Base-by-base conservation (phyloP, 1,140 invertebrate genomes). In the Zaprionus vittiger region DNA sequence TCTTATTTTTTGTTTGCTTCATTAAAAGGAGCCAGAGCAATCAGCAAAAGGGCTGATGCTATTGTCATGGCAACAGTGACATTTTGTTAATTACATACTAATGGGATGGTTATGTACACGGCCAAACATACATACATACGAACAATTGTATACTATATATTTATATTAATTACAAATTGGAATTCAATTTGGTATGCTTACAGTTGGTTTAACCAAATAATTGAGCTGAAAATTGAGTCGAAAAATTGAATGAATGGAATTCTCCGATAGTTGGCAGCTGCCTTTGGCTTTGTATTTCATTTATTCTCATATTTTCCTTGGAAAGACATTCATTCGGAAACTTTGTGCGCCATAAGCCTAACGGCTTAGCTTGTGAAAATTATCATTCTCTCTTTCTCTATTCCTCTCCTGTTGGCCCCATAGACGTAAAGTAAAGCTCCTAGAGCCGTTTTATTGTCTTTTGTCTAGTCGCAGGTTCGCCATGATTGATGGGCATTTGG, bases 401-500 rank as follows among this genome's bases (percentile, higher is more conserved):
- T 17, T 17, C 2, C 7, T 17, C 41, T 47, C n/a, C n/a, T 17
- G 5, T 41, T n/a, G 38, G 17, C 62, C 64, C 52, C 52, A 38
- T 37, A 61, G 49, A 37, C 17, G 37, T 9, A 78, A 71, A 59
- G 37, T 17, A 78, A 71, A 59, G 70, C 74, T 38, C 41, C 60
- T 54, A 20, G 73, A 74, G 69, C 41, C 5, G 34, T 71, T 47
- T 74, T 65, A 78, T 74, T 85, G 70, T 62, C 47, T 49, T 24
- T 59, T 52, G 64, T 22, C 31, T 56, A 62, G 60, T 65, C 52
- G 73, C 52, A 63, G 52, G 55, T 57, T 52, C 20, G 4, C 67
- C 52, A 67, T 63, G 82, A 79, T 75, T 79, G 82, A 84, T 81
- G 65, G 82, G 34, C 57, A 71, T 65, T 85, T 66, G 52, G 41